Conservation (phyloP, 23 tunicate species). For the Ciona savignyi region DNA sequence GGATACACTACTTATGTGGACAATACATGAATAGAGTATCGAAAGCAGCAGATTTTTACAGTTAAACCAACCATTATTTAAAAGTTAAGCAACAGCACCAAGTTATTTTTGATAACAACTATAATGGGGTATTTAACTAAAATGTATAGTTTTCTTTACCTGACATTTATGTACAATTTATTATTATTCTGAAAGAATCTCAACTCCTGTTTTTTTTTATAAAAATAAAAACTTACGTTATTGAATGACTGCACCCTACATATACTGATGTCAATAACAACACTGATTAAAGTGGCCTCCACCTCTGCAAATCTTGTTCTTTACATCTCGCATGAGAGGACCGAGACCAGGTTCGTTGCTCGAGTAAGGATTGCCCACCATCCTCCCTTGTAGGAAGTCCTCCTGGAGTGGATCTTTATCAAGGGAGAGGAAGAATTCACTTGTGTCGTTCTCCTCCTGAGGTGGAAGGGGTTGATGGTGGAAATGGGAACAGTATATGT, state of each 20-base stretch:
- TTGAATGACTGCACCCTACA: too few species aligned
- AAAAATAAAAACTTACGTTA: too few species aligned
- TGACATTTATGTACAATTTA: too few species aligned
- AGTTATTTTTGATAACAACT: too few species aligned
- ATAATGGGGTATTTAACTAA: too few species aligned
- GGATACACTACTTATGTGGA: neutral
- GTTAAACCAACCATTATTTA: neutral
- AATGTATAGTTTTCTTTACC: too few species aligned
- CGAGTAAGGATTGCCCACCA: constrained; percentile 97
- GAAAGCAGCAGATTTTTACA: too few species aligned
- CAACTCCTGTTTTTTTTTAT: neutral
- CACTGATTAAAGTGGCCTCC: neutral
- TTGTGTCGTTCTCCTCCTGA: constrained; percentile 84
- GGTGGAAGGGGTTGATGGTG: neutral
- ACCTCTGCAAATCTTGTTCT: constrained; percentile 96
- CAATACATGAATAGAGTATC: neutral
- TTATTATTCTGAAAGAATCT: too few species aligned
- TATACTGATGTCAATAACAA: too few species aligned
- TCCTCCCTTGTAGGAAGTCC: constrained; percentile 93
- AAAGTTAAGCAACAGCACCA: neutral
- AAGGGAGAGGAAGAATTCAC: constrained; percentile 86
- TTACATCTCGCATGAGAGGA: constrained; percentile 93
- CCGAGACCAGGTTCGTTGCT: constrained; percentile 78
- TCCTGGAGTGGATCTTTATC: constrained; percentile 99
- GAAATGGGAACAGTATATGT: too few species aligned